These are phyloP conservation scores for Tetragonula clypearis DNA, from an alignment of 1,140 invertebrate genomes.

Conservation along the genomic window DNA sequence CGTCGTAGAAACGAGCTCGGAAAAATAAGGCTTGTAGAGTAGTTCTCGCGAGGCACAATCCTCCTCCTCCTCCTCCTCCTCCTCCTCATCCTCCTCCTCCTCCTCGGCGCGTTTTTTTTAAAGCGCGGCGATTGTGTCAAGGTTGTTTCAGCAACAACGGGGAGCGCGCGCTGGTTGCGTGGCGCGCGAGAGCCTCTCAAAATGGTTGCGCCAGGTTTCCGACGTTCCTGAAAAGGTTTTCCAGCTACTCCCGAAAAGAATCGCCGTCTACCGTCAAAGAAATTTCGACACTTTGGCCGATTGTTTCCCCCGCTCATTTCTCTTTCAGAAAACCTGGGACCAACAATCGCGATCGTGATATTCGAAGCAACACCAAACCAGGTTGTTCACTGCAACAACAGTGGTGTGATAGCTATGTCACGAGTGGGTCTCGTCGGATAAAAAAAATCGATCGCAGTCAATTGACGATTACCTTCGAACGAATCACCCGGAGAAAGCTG, in stretches of 20 bases:
- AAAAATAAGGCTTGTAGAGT: conserved; percentile 29
- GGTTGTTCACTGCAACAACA: too few species aligned
- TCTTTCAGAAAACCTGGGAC: background rate
- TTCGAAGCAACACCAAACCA: too few species aligned
- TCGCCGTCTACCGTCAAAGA: conserved; percentile 11
- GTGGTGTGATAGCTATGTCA: background rate
- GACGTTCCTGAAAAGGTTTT: conserved; percentile 46
- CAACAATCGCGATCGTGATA: background rate
- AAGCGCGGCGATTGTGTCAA: conserved; percentile 69
- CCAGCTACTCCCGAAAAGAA: conserved; percentile 8
- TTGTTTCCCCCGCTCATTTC: background rate
- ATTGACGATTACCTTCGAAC: background rate
- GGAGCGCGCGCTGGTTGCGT: conserved; percentile 49
- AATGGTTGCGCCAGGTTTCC: conserved; percentile 60
- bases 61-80: background rate
- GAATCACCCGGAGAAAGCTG: background rate
- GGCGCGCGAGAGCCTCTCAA: conserved; percentile 63
- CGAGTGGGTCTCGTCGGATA: background rate
- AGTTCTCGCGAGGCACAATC: conserved; percentile 48
- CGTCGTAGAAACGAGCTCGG: background rate
- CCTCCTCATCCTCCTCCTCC: conserved; percentile 7
- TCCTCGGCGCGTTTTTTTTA: conserved; percentile 14
- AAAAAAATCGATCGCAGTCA: background rate
- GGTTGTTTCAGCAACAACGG: conserved; percentile 64
- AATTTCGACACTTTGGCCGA: conserved; percentile 14